These are phyloP conservation scores for Platycheirus rosarum DNA, from an alignment of 2,888 invertebrate genomes.

Conservation along the genomic window DNA sequence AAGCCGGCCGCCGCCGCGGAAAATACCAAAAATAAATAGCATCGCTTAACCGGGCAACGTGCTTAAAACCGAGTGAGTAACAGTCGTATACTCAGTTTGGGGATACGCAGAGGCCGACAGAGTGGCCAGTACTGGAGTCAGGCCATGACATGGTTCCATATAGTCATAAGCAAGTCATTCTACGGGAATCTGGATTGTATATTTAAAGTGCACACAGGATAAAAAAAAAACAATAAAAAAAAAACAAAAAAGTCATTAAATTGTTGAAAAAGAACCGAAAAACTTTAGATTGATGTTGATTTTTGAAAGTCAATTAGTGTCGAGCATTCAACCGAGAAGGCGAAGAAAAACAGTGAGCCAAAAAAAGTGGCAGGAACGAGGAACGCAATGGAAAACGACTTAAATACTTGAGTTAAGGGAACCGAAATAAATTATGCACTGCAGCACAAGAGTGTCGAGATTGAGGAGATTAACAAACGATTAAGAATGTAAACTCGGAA, in stretches of 20 bases:
- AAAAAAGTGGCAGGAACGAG: constrained; percentile 1
- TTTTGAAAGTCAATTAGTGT: constrained; percentile 69
- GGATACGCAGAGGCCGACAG: not conserved
- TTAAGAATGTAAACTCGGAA: constrained; percentile 26
- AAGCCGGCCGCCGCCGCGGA: not conserved
- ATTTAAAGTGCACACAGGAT: constrained; percentile 32
- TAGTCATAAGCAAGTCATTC: constrained; percentile 32
- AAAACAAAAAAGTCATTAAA: constrained; percentile 21
- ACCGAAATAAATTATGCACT: constrained; percentile 21
- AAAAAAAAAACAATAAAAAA: constrained; percentile 3
- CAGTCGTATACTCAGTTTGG: constrained; percentile 23
- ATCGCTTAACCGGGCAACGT: constrained; percentile 51
- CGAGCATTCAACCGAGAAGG: constrained; percentile 26
- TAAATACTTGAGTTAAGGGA: constrained; percentile 16
- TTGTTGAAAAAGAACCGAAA: constrained; percentile 6
- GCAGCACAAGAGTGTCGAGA: constrained; percentile 11
- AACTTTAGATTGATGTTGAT: constrained; percentile 53
- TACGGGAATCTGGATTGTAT: constrained; percentile 10
- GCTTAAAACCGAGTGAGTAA: constrained; percentile 61
- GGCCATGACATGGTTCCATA: constrained; percentile 34
- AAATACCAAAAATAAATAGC: constrained; percentile 62
- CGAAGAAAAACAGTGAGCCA: constrained; percentile 7
- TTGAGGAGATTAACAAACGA: constrained; percentile 26
- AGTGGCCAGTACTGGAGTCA: not conserved
- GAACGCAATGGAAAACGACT: constrained; percentile 7